Evolutionary conservation across 2,888 invertebrate species (phyloP).

Genomic region (Kuschelorhynchus macadamiae): DNA sequence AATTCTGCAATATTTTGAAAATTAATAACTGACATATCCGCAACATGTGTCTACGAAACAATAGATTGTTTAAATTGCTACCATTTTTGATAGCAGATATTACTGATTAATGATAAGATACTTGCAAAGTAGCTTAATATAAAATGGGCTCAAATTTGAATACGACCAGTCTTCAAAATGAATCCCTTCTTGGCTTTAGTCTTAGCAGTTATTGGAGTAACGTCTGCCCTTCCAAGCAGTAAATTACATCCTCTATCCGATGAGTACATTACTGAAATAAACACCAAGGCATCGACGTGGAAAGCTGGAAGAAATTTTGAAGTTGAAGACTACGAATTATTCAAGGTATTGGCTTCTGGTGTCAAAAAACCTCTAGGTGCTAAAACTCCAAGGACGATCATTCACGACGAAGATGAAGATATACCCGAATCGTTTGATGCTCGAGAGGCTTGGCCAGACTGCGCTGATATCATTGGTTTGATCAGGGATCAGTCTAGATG

Average conservation of each 20-base stretch:
- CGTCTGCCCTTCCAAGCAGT: conserved; percentile 18
- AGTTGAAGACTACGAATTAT: conserved; percentile 66
- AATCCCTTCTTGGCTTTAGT: conserved; percentile 2
- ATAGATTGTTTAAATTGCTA: too few species aligned
- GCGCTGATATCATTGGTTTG: conserved; percentile 81
- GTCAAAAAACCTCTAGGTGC: conserved; percentile 14
- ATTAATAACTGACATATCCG: too few species aligned
- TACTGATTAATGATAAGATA: background rate
- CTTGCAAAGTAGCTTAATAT: background rate
- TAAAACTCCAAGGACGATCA: background rate
- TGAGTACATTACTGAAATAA: conserved; percentile 69
- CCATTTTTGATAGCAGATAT: background rate
- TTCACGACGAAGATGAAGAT: conserved; percentile 23
- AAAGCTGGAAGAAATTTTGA: conserved; percentile 85
- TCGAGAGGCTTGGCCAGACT: conserved; percentile 82
- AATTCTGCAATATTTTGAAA: too few species aligned
- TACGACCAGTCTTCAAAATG: conserved; percentile 8
- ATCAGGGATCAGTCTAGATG: conserved; percentile 88
- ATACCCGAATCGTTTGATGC: conserved; percentile 85
- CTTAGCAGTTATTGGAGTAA: conserved; percentile 8
- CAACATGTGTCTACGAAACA: too few species aligned
- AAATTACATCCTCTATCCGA: conserved; percentile 49
- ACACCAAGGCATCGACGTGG: conserved; percentile 79
- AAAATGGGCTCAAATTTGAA: background rate
- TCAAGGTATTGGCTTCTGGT: conserved; percentile 38